Conservation (phyloP, 2,113 vertebrate species). For the cat (Felis catus) region F.catus_Fca126_mat1.0 CM031420.1:77832501-77833000, state of each 20-base stretch:
- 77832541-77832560: not conserved
- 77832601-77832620: not conserved
- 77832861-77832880: not conserved
- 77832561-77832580: not conserved
- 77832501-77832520: not conserved
- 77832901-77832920: not conserved
- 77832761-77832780: not conserved
- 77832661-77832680: not conserved
- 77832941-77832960: constrained; percentile 23
- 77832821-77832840: not conserved
- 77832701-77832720: not conserved
- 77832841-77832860: not conserved
- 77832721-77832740: not conserved
- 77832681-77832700: not conserved
- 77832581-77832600: not conserved
- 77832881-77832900: not conserved
- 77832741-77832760: not conserved
- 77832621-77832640: not conserved
- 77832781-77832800: not conserved
- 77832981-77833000: not conserved
- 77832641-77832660: not conserved
- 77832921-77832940: not conserved
- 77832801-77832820: not conserved
- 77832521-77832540: not conserved
- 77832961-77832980: not conserved